Base-by-base conservation (phyloP, 2,113 vertebrate genomes). In the Psophia crepitans region DNA sequence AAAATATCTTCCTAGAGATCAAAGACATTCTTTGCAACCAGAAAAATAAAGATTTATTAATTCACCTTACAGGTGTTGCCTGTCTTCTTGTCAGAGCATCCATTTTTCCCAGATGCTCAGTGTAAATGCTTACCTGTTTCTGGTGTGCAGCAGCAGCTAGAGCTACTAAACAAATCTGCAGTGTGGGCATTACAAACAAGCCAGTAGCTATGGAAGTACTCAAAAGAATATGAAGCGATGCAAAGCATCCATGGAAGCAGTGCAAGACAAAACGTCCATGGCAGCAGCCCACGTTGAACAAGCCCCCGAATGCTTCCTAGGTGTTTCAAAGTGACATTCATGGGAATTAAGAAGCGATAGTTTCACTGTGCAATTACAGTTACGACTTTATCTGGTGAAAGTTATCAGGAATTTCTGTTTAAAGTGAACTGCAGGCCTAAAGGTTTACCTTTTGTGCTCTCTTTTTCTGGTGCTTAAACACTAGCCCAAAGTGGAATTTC, bases 21-120 rank as follows among this genome's bases (percentile, higher is more conserved):
- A 94, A 95, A 95, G 79, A 63, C 73, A 89, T 93, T 92, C 88
- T 89, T 97, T 84, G 56, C 76, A 95, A 68, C 8, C 11, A 79
- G 85, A 68, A 96, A 90, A 93, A 84, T 68, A 90, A 89, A 92
- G 92, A 86, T 95, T 70, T 97, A 96, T 94, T 92, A 88, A 90
- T 94, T 84, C 69, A 92, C 44, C 57, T 93, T 75, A 94, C 88
- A 92, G 86, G 63, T 93, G 71, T 80, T 90, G n/a, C 22, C 78
- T 79, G 48, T 61, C 78, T 81, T 84, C 30, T 89, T 54, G 69
- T 92, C 75, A 90, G 95, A 93, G 85, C 51, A 80, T 12, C 21
- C 6, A 48, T 84, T 94, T 95, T 78, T 53, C 74, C 93, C 74
- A 93, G 8, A 48, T 13, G 11, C 61, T 56, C 46, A 39, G 22